phyloP scores from a whole-genome alignment of 2,797 vertebrate genomes.

The Coregonus sp. region DNA sequence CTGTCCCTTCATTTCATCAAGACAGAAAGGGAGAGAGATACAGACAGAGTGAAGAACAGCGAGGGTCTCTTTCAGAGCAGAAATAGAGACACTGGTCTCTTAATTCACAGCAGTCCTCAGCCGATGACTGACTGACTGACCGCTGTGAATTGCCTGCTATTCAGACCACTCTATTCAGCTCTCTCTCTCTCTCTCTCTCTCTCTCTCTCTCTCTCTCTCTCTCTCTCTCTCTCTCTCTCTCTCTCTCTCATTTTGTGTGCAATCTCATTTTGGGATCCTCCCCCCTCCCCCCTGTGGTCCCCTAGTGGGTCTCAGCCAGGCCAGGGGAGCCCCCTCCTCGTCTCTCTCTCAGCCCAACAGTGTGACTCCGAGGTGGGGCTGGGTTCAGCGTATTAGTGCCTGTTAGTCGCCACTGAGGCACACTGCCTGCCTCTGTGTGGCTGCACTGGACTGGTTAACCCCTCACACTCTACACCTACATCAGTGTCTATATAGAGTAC shows the following conservation, averaged over 20 bases:
- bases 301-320: constrained; percentile 27
- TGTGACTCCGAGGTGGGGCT: constrained; percentile 22
- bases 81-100: constrained; percentile 44
- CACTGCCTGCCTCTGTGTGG: constrained; percentile 30
- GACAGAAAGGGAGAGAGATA: constrained; percentile 17
- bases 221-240: constrained; percentile 51
- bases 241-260: constrained; percentile 41
- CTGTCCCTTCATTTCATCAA: constrained; percentile 28
- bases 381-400: constrained; percentile 27
- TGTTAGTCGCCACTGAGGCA: constrained; percentile 43
- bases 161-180: constrained; percentile 51
- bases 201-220: constrained; percentile 40
- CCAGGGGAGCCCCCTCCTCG: constrained; percentile 18
- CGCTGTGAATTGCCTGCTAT: constrained; percentile 42
- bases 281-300: constrained; percentile 18
- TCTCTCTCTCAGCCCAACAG: constrained; percentile 16
- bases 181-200: constrained; percentile 47
- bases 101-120: constrained; percentile 46
- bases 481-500: background rate
- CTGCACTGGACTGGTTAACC: constrained; percentile 28
- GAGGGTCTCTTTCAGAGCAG: constrained; percentile 43
- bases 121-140: constrained; percentile 32
- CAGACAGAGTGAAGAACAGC: constrained; percentile 28
- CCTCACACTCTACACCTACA: background rate
- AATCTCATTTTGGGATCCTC: constrained; percentile 41